Percentiles rank a stretch among this genome's conserved stretches.
Conservation (phyloP, 2,113 vertebrate species). For the Caloenas nicobarica region DNA sequence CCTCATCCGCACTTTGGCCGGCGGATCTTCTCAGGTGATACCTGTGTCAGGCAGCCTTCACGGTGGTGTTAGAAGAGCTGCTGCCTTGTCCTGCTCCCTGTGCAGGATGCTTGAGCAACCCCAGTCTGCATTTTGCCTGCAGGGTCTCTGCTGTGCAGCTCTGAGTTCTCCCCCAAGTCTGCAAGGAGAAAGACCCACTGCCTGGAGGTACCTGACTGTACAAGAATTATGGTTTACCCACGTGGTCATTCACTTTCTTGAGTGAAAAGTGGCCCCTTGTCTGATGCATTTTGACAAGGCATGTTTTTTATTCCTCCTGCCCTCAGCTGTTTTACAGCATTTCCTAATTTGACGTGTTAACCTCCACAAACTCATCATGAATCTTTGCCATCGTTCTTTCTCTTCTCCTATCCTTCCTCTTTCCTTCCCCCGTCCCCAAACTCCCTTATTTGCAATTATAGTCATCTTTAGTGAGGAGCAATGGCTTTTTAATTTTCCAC, state of each 20-base stretch:
- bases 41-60: background rate
- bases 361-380: background rate
- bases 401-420: background rate
- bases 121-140: background rate
- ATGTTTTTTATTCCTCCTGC: background rate
- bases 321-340: background rate
- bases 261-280: background rate
- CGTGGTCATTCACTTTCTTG: background rate
- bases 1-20: background rate
- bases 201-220: background rate
- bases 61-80: background rate
- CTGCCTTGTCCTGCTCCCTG: background rate
- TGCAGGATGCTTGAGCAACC: background rate
- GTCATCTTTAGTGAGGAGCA: constrained; percentile 4
- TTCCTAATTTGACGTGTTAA: background rate
- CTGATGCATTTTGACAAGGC: background rate
- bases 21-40: background rate
- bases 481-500: constrained; percentile 55
- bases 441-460: constrained; percentile 39
- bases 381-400: background rate
- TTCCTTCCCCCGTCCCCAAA: background rate
- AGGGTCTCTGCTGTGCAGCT: background rate
- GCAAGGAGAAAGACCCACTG: background rate
- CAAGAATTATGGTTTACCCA: background rate
- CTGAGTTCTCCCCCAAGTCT: background rate